Evolutionary conservation across 2,113 vertebrate genomes (phyloP).

Genomic region (Hypocryptadius cinnamomeus): DNA sequence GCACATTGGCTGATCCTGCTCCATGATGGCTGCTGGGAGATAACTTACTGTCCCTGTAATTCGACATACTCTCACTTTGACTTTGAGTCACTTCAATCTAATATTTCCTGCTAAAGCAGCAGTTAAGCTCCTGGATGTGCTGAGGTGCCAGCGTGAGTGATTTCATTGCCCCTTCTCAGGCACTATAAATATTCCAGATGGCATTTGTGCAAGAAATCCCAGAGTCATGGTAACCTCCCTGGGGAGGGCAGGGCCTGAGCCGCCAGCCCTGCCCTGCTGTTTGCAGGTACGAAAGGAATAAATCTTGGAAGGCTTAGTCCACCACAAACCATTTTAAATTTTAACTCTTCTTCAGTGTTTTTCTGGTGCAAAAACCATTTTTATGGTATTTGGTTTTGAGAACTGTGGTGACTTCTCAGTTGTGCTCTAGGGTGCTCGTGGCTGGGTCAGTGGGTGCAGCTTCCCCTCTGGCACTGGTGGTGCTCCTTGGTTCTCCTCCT

Average conservation of each 20-base stretch:
- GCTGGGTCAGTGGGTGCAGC: background rate
- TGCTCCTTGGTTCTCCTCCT: background rate
- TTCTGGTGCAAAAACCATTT: accelerated
- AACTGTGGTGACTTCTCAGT: accelerated
- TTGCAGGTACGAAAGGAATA: background rate
- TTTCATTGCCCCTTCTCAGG: background rate
- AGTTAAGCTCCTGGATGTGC: background rate
- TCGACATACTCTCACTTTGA: background rate
- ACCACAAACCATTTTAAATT: accelerated
- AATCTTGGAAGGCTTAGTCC: background rate
- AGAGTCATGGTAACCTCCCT: conserved; percentile 28
- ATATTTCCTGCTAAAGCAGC: background rate
- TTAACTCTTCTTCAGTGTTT: background rate
- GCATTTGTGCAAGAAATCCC: conserved; percentile 32
- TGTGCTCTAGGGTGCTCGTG: accelerated
- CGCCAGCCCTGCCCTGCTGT: background rate
- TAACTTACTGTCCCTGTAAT: background rate
- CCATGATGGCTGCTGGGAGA: accelerated
- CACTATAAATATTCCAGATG: conserved; percentile 29
- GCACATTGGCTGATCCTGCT: accelerated
- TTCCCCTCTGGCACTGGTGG: background rate
- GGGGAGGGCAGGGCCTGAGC: background rate
- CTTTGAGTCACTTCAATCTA: background rate
- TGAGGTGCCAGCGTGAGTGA: background rate
- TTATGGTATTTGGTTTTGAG: background rate